phyloP scores from a whole-genome alignment of 1,140 invertebrate species.

The Lutraria rhynchaena region DNA sequence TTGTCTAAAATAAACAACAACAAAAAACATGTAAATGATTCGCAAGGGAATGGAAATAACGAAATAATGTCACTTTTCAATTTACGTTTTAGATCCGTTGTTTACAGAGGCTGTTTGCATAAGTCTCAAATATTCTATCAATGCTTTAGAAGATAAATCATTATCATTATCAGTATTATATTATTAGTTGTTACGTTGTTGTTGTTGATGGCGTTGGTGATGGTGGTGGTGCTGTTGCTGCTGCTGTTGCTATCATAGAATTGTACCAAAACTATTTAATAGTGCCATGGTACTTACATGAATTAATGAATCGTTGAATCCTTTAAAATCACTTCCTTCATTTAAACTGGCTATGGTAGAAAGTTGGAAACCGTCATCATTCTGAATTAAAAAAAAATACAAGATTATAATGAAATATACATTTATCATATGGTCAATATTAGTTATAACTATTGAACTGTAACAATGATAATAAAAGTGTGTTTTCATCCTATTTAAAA shows the following conservation, averaged over 20 bases:
- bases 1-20: too few relatives aligned
- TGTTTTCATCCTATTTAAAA: too few relatives aligned
- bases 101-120: too few relatives aligned
- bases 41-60: too few relatives aligned
- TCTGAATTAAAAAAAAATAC: constrained; percentile 18
- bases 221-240: not conserved
- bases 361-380: not conserved
- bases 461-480: too few relatives aligned
- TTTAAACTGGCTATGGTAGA: not conserved
- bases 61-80: too few relatives aligned
- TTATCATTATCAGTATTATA: too few relatives aligned
- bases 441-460: too few relatives aligned
- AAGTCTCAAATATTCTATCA: too few relatives aligned
- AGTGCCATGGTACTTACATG: not conserved
- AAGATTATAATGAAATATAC: not conserved
- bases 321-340: not conserved
- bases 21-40: too few relatives aligned
- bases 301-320: not conserved
- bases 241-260: not conserved
- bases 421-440: not conserved
- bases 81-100: too few relatives aligned
- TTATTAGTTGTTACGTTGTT: not conserved
- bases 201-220: not conserved
- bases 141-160: too few relatives aligned
- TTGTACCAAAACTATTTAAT: not conserved